These are phyloP conservation scores for Acanthopagrus latus DNA, from an alignment of 2,797 vertebrate species.

Conservation along the genomic window DNA sequence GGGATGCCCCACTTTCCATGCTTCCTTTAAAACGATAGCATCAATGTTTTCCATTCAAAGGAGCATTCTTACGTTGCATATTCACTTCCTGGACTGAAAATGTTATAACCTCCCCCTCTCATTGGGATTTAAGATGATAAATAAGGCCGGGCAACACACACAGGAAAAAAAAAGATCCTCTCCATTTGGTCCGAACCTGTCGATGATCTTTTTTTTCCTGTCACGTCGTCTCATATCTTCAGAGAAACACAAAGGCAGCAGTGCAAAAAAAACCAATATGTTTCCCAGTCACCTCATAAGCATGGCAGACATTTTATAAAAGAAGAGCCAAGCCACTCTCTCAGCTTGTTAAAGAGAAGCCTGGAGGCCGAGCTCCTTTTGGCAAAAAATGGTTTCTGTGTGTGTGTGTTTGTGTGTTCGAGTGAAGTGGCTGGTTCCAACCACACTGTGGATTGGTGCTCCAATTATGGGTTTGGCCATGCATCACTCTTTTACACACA, in stretches of 20 bases:
- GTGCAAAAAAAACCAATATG: conserved; percentile 47
- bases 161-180: not conserved
- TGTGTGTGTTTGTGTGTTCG: conserved; percentile 5
- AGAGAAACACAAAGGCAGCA: conserved; percentile 49
- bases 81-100: conserved; percentile 41
- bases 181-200: conserved; percentile 18
- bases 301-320: conserved; percentile 22
- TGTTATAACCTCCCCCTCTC: not conserved
- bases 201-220: not conserved
- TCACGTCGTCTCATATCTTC: conserved; percentile 24
- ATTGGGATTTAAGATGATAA: not conserved
- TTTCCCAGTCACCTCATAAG: conserved; percentile 45
- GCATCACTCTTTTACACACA: conserved; percentile 53
- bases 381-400: conserved; percentile 33
- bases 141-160: conserved; percentile 36
- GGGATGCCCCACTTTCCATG: not conserved
- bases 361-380: conserved; percentile 39
- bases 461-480: conserved; percentile 74
- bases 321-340: conserved; percentile 48
- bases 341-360: conserved; percentile 61
- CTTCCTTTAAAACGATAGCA: conserved; percentile 20
- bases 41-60: conserved; percentile 12
- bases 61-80: not conserved
- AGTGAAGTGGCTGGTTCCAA: conserved; percentile 62
- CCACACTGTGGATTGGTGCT: conserved; percentile 71